Conservation (phyloP, 2,797 vertebrate species). For the Graptemys geographica region DNA sequence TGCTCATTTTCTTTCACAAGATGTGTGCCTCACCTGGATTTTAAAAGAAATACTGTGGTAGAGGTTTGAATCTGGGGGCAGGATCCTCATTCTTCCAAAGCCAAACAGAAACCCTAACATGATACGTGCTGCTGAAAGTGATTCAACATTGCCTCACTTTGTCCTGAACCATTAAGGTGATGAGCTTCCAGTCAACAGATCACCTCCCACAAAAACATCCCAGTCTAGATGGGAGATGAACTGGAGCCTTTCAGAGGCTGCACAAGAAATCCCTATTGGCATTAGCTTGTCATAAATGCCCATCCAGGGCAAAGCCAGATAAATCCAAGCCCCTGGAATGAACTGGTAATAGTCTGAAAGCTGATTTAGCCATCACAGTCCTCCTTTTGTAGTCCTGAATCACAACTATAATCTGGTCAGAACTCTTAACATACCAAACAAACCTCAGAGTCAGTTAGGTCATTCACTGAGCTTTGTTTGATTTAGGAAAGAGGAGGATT, state of each 20-base stretch:
- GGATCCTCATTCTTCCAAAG: background rate
- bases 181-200: background rate
- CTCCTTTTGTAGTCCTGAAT: fast-evolving
- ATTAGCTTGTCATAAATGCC: too few relatives aligned
- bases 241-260: background rate
- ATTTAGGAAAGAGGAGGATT: fast-evolving
- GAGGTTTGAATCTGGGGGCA: fast-evolving
- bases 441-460: fast-evolving
- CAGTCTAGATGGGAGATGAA: background rate
- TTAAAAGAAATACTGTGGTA: background rate
- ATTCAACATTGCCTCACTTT: background rate
- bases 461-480: fast-evolving
- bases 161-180: background rate
- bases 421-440: background rate
- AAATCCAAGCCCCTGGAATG: background rate
- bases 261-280: background rate
- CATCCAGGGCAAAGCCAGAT: background rate
- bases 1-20: background rate
- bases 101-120: background rate
- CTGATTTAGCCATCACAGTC: fast-evolving
- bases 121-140: fast-evolving
- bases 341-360: background rate
- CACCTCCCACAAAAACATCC: background rate
- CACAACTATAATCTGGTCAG: background rate
- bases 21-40: fast-evolving